Evolutionary conservation across 2,113 vertebrate genomes (phyloP).

Genomic region (Cygnus atratus): DNA sequence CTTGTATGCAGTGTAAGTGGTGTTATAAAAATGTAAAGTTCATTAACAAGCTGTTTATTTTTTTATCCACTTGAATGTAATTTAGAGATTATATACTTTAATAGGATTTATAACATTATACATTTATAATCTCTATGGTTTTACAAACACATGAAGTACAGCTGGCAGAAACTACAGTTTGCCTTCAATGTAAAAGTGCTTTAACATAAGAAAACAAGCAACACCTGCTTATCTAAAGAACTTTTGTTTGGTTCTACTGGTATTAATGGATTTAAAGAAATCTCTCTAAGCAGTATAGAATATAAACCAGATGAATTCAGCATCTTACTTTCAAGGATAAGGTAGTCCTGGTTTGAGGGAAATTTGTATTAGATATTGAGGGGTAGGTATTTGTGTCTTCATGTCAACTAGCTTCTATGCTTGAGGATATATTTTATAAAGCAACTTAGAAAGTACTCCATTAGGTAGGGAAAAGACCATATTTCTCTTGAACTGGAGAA

Average conservation of each 20-base stretch:
- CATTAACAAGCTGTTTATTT: constrained; percentile 86
- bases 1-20: constrained; percentile 70
- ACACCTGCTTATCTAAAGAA: background rate
- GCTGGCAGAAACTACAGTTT: constrained; percentile 38
- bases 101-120: constrained; percentile 86
- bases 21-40: constrained; percentile 87
- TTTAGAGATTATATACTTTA: constrained; percentile 88
- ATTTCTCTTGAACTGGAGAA: background rate
- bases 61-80: constrained; percentile 88
- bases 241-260: background rate
- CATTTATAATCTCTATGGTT: constrained; percentile 76
- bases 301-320: background rate
- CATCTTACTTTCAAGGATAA: background rate
- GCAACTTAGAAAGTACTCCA: accelerated
- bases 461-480: too few relatives aligned
- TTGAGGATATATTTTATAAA: background rate
- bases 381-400: background rate
- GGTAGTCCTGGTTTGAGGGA: background rate
- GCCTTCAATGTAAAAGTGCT: constrained; percentile 23
- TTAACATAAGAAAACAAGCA: background rate
- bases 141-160: constrained; percentile 58
- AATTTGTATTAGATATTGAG: background rate
- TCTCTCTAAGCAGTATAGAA: background rate
- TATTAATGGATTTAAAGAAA: background rate
- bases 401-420: background rate